These are phyloP conservation scores for Colistium nudipinnis DNA, from an alignment of 2,113 vertebrate species.

Conservation along the genomic window DNA sequence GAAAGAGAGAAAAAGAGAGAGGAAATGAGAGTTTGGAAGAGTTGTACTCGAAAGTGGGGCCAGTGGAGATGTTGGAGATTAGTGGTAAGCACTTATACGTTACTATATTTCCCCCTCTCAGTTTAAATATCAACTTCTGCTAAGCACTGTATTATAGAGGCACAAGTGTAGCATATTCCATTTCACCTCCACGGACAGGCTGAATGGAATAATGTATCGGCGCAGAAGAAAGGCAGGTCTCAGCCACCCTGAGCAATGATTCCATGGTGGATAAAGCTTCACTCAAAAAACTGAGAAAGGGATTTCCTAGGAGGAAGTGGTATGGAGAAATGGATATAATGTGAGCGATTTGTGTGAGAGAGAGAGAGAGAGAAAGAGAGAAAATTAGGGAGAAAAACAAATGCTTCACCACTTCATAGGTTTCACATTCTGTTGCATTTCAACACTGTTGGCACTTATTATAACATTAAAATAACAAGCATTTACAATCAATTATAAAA, in stretches of 20 bases:
- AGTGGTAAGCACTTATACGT: slow-evolving; percentile 30
- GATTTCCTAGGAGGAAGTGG: slow-evolving; percentile 40
- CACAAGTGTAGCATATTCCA: slow-evolving; percentile 45
- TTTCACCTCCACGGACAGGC: slow-evolving; percentile 39
- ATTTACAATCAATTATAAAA: not conserved
- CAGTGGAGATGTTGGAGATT: slow-evolving; percentile 51
- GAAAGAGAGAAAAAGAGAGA: slow-evolving; percentile 11
- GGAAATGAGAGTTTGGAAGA: not conserved
- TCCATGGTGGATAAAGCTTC: slow-evolving; percentile 24
- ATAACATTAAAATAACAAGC: not conserved
- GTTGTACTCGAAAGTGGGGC: slow-evolving; percentile 28
- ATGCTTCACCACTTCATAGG: too few relatives aligned
- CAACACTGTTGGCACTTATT: not conserved
- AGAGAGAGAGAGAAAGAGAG: not conserved
- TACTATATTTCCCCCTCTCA: slow-evolving; percentile 14
- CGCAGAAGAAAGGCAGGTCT: slow-evolving; percentile 47
- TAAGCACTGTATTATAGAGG: slow-evolving; percentile 54
- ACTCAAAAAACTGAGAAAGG: slow-evolving; percentile 33
- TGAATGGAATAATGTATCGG: slow-evolving; percentile 68
- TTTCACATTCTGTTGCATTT: slow-evolving; percentile 3
- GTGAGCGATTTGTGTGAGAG: not conserved
- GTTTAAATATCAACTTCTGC: slow-evolving; percentile 40
- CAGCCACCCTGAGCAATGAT: slow-evolving; percentile 42
- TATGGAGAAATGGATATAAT: slow-evolving; percentile 22
- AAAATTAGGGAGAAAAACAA: not conserved